Evolutionary conservation across 2,113 vertebrate genomes (phyloP).

Genomic region (Zosterops borbonicus): DNA sequence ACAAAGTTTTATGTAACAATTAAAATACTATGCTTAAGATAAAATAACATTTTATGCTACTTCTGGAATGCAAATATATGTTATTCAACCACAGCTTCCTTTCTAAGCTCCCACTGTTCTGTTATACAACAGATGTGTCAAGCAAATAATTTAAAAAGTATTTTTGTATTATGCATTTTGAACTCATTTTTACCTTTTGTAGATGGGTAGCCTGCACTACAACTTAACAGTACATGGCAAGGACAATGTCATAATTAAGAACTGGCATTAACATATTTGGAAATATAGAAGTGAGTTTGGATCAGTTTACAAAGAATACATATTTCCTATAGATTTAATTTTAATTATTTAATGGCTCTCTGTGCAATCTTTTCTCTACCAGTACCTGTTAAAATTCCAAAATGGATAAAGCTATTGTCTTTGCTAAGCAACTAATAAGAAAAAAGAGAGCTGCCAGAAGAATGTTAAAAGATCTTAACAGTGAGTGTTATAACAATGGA

Average conservation of each 20-base stretch:
- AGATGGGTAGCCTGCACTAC: not conserved
- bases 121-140: not conserved
- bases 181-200: not conserved
- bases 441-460: not conserved
- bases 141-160: not conserved
- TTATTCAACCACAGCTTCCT: not conserved
- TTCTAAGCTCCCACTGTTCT: not conserved
- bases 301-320: not conserved
- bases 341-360: not conserved
- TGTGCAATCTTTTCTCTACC: not conserved
- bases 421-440: not conserved
- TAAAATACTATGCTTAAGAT: not conserved
- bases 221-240: not conserved
- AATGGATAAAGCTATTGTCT: not conserved
- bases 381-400: not conserved
- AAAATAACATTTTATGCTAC: not conserved
- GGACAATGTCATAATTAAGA: not conserved
- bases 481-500: not conserved
- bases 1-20: not conserved
- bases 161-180: not conserved
- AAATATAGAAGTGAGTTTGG: not conserved
- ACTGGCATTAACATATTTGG: not conserved
- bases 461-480: not conserved
- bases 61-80: slow-evolving; percentile 9
- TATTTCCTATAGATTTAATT: not conserved